These are phyloP conservation scores for Caenorhabditis wallacei DNA, from an alignment of 2,888 invertebrate species.

Conservation along the genomic window DNA sequence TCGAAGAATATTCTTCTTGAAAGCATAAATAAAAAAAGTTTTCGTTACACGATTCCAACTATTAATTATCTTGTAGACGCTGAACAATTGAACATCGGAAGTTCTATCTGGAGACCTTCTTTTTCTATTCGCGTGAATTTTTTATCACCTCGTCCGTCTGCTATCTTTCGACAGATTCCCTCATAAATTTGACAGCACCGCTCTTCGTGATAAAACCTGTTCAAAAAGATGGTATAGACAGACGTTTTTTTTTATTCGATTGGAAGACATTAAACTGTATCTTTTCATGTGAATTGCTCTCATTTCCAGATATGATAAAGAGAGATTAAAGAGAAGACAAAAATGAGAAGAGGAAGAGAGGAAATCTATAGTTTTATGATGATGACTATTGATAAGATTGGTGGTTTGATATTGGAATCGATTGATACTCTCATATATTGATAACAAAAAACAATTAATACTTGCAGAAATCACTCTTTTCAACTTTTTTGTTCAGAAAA, in stretches of 20 bases:
- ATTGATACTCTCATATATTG: slow-evolving; percentile 21
- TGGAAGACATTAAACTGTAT: slow-evolving; percentile 42
- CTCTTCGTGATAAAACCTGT: slow-evolving; percentile 56
- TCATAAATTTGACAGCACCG: slow-evolving; percentile 58
- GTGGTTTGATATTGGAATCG: slow-evolving; percentile 40
- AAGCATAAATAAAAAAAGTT: neutral
- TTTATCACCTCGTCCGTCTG: slow-evolving; percentile 34
- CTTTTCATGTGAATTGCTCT: slow-evolving; percentile 38
- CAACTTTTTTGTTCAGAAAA: neutral
- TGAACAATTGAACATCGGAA: slow-evolving; percentile 28
- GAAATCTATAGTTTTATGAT: slow-evolving; percentile 9
- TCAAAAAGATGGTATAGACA: slow-evolving; percentile 52
- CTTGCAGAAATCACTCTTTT: too few species aligned
- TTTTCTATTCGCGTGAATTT: slow-evolving; percentile 13
- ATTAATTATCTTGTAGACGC: slow-evolving; percentile 12
- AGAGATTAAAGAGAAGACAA: neutral
- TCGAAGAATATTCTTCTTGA: too few species aligned
- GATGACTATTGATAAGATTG: slow-evolving; percentile 51
- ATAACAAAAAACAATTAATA: neutral
- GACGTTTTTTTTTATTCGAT: slow-evolving; percentile 27
- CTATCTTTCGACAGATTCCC: slow-evolving; percentile 54
- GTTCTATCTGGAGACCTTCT: slow-evolving; percentile 17
- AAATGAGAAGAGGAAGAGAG: neutral
- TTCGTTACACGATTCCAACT: neutral
- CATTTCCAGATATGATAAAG: slow-evolving; percentile 9